phyloP scores from a whole-genome alignment of 2,888 invertebrate genomes.

The Scrobipalpa costella region DNA sequence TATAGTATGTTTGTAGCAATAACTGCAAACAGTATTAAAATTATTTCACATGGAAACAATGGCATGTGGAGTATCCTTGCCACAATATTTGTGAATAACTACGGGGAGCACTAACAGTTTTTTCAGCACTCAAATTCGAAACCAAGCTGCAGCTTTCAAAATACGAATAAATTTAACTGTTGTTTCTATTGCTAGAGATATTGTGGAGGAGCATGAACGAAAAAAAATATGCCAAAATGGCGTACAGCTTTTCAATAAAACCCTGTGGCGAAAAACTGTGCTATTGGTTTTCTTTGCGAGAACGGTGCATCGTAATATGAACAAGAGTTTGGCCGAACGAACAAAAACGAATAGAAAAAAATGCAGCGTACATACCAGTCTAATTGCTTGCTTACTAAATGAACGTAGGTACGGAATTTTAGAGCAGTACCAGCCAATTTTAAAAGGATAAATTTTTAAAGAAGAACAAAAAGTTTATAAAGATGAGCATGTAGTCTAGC shows the following conservation, averaged over 20 bases:
- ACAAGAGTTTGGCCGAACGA: slow-evolving; percentile 31
- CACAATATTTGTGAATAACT: not conserved
- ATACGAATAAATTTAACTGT: slow-evolving; percentile 42
- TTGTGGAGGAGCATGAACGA: slow-evolving; percentile 51
- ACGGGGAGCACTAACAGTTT: not conserved
- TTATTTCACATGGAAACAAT: not conserved
- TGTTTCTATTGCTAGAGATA: slow-evolving; percentile 46
- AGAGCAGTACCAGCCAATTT: no score
- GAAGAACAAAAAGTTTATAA: no score
- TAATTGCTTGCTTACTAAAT: slow-evolving; percentile 5
- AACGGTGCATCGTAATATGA: slow-evolving; percentile 42
- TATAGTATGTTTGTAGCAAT: not conserved
- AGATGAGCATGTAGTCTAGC: no score
- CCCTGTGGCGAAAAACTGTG: slow-evolving; percentile 59
- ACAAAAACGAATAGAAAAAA: slow-evolving; percentile 31
- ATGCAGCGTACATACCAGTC: slow-evolving; percentile 3
- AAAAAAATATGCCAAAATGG: slow-evolving; percentile 40
- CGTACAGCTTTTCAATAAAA: slow-evolving; percentile 69
- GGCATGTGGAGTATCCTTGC: not conserved
- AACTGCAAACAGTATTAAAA: not conserved
- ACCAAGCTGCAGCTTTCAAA: slow-evolving; percentile 1
- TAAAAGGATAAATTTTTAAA: no score
- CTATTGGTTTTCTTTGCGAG: slow-evolving; percentile 66
- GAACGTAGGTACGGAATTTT: not conserved
- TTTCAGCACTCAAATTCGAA: not conserved